Conservation (phyloP, 2,888 invertebrate species). For the Platycheirus rosarum region DNA sequence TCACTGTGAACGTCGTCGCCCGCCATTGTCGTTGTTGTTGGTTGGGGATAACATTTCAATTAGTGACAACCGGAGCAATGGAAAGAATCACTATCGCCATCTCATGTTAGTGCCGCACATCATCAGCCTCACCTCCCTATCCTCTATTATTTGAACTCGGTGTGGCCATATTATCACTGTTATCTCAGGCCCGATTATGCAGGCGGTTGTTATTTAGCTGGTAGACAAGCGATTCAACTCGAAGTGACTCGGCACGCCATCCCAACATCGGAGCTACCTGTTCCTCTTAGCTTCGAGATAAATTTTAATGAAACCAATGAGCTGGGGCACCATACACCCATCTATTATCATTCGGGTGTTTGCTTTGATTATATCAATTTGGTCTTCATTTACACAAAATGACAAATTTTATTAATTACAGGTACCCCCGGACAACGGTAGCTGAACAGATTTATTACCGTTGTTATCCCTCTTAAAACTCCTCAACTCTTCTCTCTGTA, state of each 20-base stretch:
- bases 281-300: neutral
- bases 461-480: conserved; percentile 2
- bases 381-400: conserved; percentile 59
- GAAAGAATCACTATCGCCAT: conserved; percentile 48
- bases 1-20: conserved; percentile 16
- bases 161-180: conserved; percentile 18
- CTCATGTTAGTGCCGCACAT: conserved; percentile 11
- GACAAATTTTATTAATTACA: conserved; percentile 57
- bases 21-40: conserved; percentile 5
- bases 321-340: neutral
- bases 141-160: conserved; percentile 44
- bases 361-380: conserved; percentile 49
- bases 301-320: neutral
- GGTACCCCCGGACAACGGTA: neutral
- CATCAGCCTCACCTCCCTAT: conserved; percentile 40
- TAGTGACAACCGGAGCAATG: conserved; percentile 48
- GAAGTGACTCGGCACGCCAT: neutral
- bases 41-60: conserved; percentile 54
- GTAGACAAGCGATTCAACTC: neutral
- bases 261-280: neutral
- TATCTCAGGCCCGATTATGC: conserved; percentile 3
- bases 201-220: conserved; percentile 2
- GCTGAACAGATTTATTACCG: conserved; percentile 44
- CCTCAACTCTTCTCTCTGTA: no score
- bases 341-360: neutral